Base-by-base conservation (phyloP, 2,797 vertebrate genomes). In the Nannoperca australis region DNA sequence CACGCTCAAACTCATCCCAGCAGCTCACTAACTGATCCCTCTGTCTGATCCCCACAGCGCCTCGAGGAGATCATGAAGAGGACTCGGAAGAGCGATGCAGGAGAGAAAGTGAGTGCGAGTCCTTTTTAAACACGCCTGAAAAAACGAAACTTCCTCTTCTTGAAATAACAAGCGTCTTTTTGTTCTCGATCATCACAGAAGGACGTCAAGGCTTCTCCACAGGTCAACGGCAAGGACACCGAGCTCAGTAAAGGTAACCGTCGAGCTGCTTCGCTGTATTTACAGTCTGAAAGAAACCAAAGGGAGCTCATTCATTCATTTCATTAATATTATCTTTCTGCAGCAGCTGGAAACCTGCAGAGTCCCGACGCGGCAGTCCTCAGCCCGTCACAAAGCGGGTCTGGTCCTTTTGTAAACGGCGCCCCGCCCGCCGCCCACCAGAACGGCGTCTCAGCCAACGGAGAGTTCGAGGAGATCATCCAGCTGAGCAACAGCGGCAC, bases 61-160 rank as follows among this genome's bases (percentile, higher is more conserved):
- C 95, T 99, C 17, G 98, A 99, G 78, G 97, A 99, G 93, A 99
- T 99, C 82, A 99, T 99, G 98, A 99, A 98, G 94, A 96, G 98
- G 90, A 99, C 98, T 0, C 96, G 98, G 49, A 99, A 96, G 81
- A 96, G 97, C 0, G 98, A 98, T 0, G 76, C 90, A 4, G 93
- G 93, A 1, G 97, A 97, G 63, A 98, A 97, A 96, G 98, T 97
- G 17, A 2, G 90, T 67, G 10, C 14, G 64, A 34, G 9, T 54
- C 17, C 36, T 50, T 36, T 36, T 32, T 0, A 59, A 24, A 47
- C 17, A 22, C 5, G 7, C 74, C 30, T 12, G 20, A 51, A 73
- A 20, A 66, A 47, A 8, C 4, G 12, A 14, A 36, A 40, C 24
- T 15, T 54, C 53, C 40, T 70, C 6, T 71, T 32, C n/a, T 7